Conservation (phyloP, 1,140 invertebrate species). For the Drepana arcuata region DNA sequence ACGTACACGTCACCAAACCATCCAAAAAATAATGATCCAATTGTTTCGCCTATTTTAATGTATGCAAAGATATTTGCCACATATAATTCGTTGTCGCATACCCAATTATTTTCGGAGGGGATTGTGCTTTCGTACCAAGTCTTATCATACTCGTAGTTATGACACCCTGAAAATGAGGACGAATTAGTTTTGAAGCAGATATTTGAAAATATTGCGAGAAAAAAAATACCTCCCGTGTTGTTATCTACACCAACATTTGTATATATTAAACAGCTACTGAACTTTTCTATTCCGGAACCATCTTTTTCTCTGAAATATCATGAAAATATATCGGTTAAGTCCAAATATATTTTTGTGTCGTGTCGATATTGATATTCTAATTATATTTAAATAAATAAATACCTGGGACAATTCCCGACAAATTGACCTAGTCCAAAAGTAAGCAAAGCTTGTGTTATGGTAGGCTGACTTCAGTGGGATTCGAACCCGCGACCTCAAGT, state of each 20-base stretch:
- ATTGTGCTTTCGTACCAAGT: constrained; percentile 53
- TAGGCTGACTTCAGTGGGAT: no score
- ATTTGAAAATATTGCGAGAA: no score
- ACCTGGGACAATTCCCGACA: no score
- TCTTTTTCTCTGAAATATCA: no score
- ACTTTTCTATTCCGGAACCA: constrained; percentile 9
- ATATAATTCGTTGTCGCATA: constrained; percentile 47
- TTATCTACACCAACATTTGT: constrained; percentile 23
- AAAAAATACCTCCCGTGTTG: constrained; percentile 24
- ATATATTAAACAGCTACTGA: constrained; percentile 28
- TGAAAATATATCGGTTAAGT: no score
- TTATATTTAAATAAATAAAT: no score
- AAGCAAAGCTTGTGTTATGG: no score
- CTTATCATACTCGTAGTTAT: constrained; percentile 38
- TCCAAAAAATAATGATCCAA: constrained; percentile 49
- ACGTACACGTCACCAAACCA: constrained; percentile 56
- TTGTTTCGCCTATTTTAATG: constrained; percentile 40
- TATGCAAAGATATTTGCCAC: constrained; percentile 46
- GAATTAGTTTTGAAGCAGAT: background rate
- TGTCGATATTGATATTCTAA: no score
- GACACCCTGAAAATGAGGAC: constrained; percentile 33
- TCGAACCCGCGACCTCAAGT: no score
- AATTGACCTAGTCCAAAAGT: no score
- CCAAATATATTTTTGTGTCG: no score
- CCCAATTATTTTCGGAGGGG: constrained; percentile 50